Base-by-base conservation (phyloP, 2,113 vertebrate species). In the Ochotona princeps region DNA sequence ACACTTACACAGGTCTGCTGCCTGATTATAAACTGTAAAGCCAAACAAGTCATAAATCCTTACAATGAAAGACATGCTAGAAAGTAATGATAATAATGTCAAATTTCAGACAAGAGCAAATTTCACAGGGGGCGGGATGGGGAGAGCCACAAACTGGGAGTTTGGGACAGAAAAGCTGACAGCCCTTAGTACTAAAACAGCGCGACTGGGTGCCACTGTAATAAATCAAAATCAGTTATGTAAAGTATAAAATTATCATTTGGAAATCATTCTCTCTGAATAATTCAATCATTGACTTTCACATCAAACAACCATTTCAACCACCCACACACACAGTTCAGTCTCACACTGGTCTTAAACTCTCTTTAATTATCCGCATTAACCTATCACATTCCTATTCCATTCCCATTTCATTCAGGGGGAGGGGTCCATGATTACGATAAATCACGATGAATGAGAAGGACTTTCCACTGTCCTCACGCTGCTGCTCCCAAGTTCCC, bases 221-320 rank as follows among this genome's bases (percentile, higher is more conserved):
- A 98, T 98, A 98, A 98, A 98, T 98, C 97, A 97, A 97, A 98
- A 98, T 97, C 98, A 97, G 97, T 98, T 98, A 98, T 97, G 97
- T 96, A 98, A 98, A 98, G 98, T 97, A 94, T 98, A 98, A 98
- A 98, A 98, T 98, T 98, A 98, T 98, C 97, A 96, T 98, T 97
- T 98, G 97, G 97, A 98, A 98, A 98, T 98, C 97, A 96, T 96
- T 97, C 97, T 97, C 97, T 97, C 97, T 98, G 98, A 98, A 98
- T 98, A 98, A 98, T 98, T 98, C 98, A 98, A 97, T 95, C 98
- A 98, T 98, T 98, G 98, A 98, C 97, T 98, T 98, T 98, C 98
- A 98, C 98, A 98, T 98, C 98, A 98, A 98, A 98, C 98, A 98
- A 98, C 97, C 93, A 98, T 98, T 98, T 96, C 96, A 97, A 95